phyloP scores from a whole-genome alignment of 2,797 vertebrate species.

The Apogon hyalosoma region DNA sequence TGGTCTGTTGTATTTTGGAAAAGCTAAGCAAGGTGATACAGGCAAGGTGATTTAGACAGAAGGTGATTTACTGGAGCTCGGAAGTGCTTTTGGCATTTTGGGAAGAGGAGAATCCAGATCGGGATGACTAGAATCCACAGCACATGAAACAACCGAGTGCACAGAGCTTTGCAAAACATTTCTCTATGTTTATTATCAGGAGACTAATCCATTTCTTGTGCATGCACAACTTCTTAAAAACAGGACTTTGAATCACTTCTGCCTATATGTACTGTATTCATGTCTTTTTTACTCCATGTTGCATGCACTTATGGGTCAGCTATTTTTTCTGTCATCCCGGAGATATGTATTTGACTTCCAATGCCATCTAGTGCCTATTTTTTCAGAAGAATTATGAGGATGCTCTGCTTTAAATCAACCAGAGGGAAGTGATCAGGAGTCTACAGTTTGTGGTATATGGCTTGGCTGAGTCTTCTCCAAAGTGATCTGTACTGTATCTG shows the following conservation, averaged over 20 bases:
- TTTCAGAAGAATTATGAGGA: neutral
- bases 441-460: neutral
- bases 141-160: neutral
- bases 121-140: slow-evolving; percentile 23
- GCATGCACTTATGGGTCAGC: slow-evolving; percentile 9
- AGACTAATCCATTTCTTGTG: neutral
- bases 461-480: neutral
- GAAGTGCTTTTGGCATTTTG: slow-evolving; percentile 7
- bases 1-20: neutral
- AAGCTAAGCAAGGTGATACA: slow-evolving; percentile 13
- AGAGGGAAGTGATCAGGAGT: neutral
- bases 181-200: neutral
- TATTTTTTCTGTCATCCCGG: neutral
- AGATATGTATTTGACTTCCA: slow-evolving; percentile 5
- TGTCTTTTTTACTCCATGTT: neutral
- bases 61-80: neutral
- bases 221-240: neutral
- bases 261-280: neutral
- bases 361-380: neutral
- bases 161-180: slow-evolving; percentile 3
- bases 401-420: neutral
- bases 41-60: neutral
- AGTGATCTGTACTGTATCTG: neutral
- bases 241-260: neutral
- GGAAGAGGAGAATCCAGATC: slow-evolving; percentile 19